Conservation (phyloP, 2,888 invertebrate genomes). For the Polydrusus cervinus region DNA sequence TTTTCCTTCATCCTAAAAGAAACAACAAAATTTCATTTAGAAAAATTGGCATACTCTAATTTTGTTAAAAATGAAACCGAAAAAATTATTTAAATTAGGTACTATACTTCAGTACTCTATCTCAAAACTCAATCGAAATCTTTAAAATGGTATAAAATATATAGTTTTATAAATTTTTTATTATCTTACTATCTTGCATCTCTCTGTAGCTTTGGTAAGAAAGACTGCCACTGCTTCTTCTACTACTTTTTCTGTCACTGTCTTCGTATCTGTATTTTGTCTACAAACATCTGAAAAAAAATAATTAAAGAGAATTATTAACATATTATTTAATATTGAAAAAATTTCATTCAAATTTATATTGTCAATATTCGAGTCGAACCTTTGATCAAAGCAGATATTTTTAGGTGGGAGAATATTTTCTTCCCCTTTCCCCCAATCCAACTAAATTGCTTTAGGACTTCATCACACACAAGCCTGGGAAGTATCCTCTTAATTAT, state of each 20-base stretch:
- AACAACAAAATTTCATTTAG: too few species aligned
- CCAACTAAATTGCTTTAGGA: not conserved
- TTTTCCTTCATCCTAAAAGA: too few species aligned
- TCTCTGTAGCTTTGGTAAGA: not conserved
- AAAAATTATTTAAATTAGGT: too few species aligned
- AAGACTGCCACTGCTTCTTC: not conserved
- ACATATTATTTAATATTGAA: too few species aligned
- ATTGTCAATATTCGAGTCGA: not conserved
- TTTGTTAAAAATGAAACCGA: too few species aligned
- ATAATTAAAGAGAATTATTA: too few species aligned
- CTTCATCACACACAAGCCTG: not conserved
- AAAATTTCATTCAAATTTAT: too few species aligned
- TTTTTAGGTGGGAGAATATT: not conserved
- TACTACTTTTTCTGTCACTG: not conserved
- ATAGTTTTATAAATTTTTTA: too few species aligned
- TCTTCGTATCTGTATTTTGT: not conserved
- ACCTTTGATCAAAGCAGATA: not conserved
- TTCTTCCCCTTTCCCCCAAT: not conserved
- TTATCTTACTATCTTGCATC: not conserved
- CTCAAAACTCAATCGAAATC: too few species aligned
- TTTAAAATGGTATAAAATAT: too few species aligned
- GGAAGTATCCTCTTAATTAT: not conserved
- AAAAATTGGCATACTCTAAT: too few species aligned
- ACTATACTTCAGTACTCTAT: too few species aligned
- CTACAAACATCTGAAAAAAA: not conserved